Evolutionary conservation across 2,797 vertebrate genomes (phyloP).

Genomic region (Calcarius lapponicus): DNA sequence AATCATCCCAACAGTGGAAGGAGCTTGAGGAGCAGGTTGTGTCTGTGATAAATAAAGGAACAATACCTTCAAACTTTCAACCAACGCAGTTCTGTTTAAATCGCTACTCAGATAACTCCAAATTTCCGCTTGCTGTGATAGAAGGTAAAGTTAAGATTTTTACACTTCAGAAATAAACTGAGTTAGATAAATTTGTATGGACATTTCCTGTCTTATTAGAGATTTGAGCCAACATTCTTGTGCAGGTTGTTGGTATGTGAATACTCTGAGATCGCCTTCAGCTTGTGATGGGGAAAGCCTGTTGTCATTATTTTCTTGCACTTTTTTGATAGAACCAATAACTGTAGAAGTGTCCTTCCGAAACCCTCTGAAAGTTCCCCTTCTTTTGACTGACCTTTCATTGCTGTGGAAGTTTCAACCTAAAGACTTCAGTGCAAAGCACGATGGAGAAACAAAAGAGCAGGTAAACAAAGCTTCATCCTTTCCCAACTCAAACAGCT

Average conservation of each 20-base stretch:
- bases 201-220: neutral
- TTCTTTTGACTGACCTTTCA: conserved; percentile 87
- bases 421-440: conserved; percentile 73
- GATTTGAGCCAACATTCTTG: neutral
- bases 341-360: conserved; percentile 92
- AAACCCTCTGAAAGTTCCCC: conserved; percentile 93
- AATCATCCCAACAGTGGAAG: conserved; percentile 88
- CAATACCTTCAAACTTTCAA: conserved; percentile 83
- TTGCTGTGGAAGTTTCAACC: conserved; percentile 92
- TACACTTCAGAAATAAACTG: neutral
- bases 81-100: conserved; percentile 92
- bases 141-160: conserved; percentile 80
- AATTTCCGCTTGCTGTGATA: conserved; percentile 88
- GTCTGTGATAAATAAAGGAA: conserved; percentile 83
- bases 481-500: neutral
- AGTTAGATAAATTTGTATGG: neutral
- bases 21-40: conserved; percentile 92
- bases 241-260: neutral
- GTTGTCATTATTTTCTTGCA: neutral
- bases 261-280: neutral
- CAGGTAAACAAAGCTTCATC: conserved; percentile 72
- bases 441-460: conserved; percentile 75
- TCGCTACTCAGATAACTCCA: conserved; percentile 91
- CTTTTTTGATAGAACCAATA: conserved; percentile 85
- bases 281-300: neutral